Percentiles rank a stretch among this genome's conserved stretches.
phyloP scores from a whole-genome alignment of 2,888 invertebrate species.

The Papilio elwesi region DNA sequence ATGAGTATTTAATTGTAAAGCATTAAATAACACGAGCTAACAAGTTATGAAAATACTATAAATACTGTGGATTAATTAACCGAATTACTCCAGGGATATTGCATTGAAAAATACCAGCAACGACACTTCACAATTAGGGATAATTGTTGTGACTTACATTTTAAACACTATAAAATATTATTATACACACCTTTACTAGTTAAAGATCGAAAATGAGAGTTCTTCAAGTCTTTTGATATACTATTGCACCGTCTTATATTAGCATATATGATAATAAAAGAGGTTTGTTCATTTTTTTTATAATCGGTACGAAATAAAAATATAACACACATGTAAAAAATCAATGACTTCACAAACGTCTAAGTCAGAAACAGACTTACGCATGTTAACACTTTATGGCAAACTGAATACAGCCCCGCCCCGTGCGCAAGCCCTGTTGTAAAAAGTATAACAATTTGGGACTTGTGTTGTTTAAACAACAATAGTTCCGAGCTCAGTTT shows the following conservation, averaged over 20 bases:
- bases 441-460: neutral
- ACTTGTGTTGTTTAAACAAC: neutral
- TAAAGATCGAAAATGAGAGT: slow-evolving; percentile 25
- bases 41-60: neutral
- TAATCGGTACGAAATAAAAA: slow-evolving; percentile 12
- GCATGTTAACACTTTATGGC: slow-evolving; percentile 33
- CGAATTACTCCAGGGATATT: slow-evolving; percentile 17
- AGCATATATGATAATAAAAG: slow-evolving; percentile 35
- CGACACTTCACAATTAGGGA: slow-evolving; percentile 5
- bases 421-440: slow-evolving; percentile 1
- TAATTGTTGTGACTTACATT: neutral
- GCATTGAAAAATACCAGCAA: slow-evolving; percentile 14
- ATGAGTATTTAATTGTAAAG: slow-evolving; percentile 35
- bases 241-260: slow-evolving; percentile 38
- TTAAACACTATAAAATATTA: slow-evolving; percentile 7
- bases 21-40: slow-evolving; percentile 19
- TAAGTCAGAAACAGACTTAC: neutral
- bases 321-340: slow-evolving; percentile 23
- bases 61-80: slow-evolving; percentile 1
- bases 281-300: slow-evolving; percentile 31
- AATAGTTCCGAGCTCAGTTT: slow-evolving; percentile 4
- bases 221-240: neutral
- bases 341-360: slow-evolving; percentile 20
- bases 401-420: slow-evolving; percentile 22
- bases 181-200: slow-evolving; percentile 5